Percentiles rank a stretch among this genome's conserved stretches.
Conservation (phyloP, 2,888 invertebrate genomes). For the Archips crataeganus region DNA sequence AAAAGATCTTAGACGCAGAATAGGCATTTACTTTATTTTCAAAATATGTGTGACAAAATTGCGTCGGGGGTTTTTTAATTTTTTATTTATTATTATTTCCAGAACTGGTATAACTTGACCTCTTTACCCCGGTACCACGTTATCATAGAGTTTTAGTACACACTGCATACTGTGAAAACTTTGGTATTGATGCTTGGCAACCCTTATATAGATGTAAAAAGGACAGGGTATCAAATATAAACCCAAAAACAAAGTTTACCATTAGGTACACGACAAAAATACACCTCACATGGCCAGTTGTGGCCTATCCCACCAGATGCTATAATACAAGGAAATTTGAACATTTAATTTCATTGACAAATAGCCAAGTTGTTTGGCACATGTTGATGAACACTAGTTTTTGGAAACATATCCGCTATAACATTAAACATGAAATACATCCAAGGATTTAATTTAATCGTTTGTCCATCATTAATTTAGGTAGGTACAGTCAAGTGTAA, state of each 20-base stretch:
- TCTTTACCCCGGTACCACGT: too few species aligned
- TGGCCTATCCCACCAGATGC: conserved; percentile 1
- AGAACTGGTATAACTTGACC: too few species aligned
- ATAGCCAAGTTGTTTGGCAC: conserved; percentile 73
- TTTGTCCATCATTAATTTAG: conserved; percentile 20
- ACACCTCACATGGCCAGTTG: neutral
- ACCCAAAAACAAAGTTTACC: neutral
- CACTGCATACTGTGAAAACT: too few species aligned
- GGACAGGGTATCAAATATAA: neutral
- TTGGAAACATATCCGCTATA: conserved; percentile 42
- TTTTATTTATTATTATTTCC: too few species aligned
- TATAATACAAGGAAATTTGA: conserved; percentile 30
- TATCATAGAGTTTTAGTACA: too few species aligned
- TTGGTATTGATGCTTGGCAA: neutral
- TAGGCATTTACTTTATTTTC: too few species aligned
- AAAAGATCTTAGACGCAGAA: too few species aligned
- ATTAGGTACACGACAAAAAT: neutral
- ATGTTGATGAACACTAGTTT: conserved; percentile 69
- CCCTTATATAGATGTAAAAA: neutral
- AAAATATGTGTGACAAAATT: too few species aligned
- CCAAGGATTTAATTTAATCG: conserved; percentile 3
- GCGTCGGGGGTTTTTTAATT: too few species aligned
- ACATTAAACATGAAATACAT: conserved; percentile 35
- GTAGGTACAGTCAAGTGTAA: too few species aligned
- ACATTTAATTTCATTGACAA: conserved; percentile 39